phyloP scores from a whole-genome alignment of 2,113 vertebrate genomes.

The Dicerorhinus sumatrensis region DNA sequence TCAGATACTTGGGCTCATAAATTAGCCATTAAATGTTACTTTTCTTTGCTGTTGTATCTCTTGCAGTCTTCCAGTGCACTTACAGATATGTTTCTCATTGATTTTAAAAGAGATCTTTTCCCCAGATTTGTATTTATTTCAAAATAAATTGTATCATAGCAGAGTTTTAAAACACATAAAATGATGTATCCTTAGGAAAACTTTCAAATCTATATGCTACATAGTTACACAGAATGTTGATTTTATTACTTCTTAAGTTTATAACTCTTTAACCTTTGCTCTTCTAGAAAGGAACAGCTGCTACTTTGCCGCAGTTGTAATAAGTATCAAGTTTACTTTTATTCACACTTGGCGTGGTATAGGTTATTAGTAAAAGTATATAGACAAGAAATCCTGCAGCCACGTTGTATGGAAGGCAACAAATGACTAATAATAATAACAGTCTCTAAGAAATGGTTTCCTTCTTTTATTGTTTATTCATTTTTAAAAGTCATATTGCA shows the following conservation, averaged over 20 bases:
- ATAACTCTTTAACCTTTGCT: background rate
- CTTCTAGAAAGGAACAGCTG: background rate
- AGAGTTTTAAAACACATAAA: slow-evolving; percentile 44
- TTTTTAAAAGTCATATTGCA: background rate
- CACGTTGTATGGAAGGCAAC: background rate
- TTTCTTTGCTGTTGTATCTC: background rate
- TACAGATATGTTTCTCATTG: slow-evolving; percentile 29
- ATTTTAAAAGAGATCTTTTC: slow-evolving; percentile 21
- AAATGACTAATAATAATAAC: background rate
- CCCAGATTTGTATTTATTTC: slow-evolving; percentile 47
- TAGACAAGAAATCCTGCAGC: slow-evolving; percentile 52
- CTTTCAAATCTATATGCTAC: background rate
- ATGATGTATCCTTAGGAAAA: background rate
- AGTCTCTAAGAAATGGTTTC: background rate
- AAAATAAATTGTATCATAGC: background rate
- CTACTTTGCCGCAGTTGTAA: background rate
- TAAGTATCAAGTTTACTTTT: slow-evolving; percentile 13
- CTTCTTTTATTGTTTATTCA: background rate
- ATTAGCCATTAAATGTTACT: background rate
- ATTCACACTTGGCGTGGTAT: background rate
- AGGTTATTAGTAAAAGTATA: slow-evolving; percentile 54
- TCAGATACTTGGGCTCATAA: background rate
- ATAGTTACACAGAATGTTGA: background rate
- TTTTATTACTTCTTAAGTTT: slow-evolving; percentile 42
- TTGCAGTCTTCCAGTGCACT: background rate